phyloP scores from a whole-genome alignment of 2,888 invertebrate genomes.

The Lampropteryx suffumata region DNA sequence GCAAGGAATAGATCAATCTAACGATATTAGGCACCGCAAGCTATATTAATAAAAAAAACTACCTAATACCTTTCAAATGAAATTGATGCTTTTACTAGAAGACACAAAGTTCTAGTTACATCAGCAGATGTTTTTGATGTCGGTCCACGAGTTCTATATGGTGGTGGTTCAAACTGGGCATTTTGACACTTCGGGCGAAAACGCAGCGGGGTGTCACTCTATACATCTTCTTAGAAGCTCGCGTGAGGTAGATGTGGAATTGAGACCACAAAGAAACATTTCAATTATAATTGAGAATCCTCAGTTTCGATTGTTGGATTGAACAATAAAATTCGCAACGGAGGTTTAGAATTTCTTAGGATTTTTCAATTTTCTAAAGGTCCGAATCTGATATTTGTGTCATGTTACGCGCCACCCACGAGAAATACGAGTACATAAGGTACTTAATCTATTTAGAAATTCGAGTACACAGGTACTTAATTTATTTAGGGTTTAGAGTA shows the following conservation, averaged over 20 bases:
- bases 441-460: too few relatives aligned
- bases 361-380: too few relatives aligned
- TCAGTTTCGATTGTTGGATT: slow-evolving; percentile 18
- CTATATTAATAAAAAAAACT: slow-evolving; percentile 37
- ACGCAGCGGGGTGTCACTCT: slow-evolving; percentile 70
- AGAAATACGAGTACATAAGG: too few relatives aligned
- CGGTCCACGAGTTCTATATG: slow-evolving; percentile 38
- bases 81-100: slow-evolving; percentile 1
- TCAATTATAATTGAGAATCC: slow-evolving; percentile 56
- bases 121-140: background rate
- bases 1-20: slow-evolving; percentile 61
- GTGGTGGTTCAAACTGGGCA: slow-evolving; percentile 71
- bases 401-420: too few relatives aligned
- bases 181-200: slow-evolving; percentile 80
- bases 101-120: slow-evolving; percentile 12
- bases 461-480: too few relatives aligned
- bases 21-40: slow-evolving; percentile 61
- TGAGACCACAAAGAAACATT: slow-evolving; percentile 63
- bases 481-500: too few relatives aligned
- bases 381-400: too few relatives aligned
- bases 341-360: background rate
- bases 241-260: slow-evolving; percentile 63
- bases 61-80: background rate
- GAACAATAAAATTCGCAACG: slow-evolving; percentile 19
- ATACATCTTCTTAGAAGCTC: slow-evolving; percentile 72